Evolutionary conservation across 2,113 vertebrate species (phyloP).

Genomic region (Zeus faber): DNA sequence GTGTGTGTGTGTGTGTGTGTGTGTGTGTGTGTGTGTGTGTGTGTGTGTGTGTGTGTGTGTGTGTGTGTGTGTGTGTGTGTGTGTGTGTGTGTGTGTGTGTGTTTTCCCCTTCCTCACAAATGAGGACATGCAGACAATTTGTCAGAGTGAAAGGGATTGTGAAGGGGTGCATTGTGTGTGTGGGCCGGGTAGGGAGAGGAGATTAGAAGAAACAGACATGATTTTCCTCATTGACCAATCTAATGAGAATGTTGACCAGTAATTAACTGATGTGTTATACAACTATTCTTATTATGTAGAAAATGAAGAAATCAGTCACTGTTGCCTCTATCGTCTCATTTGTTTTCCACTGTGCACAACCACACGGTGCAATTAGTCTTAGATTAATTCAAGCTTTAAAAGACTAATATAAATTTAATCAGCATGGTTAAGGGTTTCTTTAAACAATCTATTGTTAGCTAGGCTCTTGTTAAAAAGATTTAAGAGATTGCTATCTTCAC

Average conservation of each 20-base stretch:
- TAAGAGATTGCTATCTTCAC: too few species aligned
- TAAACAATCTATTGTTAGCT: too few species aligned
- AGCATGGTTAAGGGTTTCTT: too few species aligned
- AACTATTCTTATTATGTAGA: conserved; percentile 20
- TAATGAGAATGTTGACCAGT: conserved; percentile 42
- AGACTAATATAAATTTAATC: too few species aligned
- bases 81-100: neutral
- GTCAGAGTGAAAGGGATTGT: neutral
- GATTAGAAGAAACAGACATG: conserved; percentile 26
- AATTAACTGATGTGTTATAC: conserved; percentile 22
- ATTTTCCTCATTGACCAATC: conserved; percentile 26
- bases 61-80: neutral
- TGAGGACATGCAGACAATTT: neutral
- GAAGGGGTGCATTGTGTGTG: neutral
- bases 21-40: conserved; percentile 29
- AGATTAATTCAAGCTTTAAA: too few species aligned
- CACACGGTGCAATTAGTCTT: too few species aligned
- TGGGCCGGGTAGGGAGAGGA: neutral
- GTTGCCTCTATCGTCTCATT: too few species aligned
- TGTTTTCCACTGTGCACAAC: too few species aligned
- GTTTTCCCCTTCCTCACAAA: too few species aligned
- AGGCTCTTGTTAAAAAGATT: too few species aligned
- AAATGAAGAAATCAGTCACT: conserved; percentile 24
- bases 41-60: neutral
- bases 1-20: conserved; percentile 9